phyloP scores from a whole-genome alignment of 1,140 invertebrate species.

The Achroia grisella region DNA sequence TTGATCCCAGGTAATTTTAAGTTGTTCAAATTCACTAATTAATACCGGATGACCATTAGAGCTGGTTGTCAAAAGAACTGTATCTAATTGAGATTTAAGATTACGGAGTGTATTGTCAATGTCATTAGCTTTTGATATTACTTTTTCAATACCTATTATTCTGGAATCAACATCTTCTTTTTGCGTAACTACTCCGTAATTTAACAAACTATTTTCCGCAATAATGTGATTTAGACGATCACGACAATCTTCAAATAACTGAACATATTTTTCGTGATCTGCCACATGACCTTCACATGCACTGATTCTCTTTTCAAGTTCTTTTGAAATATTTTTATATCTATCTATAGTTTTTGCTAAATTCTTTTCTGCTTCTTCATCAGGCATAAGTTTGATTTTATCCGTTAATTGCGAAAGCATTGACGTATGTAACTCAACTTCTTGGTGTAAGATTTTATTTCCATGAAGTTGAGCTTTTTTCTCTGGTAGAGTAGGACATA shows the following conservation, averaged over 20 bases:
- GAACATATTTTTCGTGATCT: slow-evolving; percentile 88
- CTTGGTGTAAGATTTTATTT: slow-evolving; percentile 84
- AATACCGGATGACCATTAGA: slow-evolving; percentile 84
- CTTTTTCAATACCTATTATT: slow-evolving; percentile 82
- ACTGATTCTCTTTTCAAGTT: slow-evolving; percentile 80
- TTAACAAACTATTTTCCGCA: slow-evolving; percentile 78
- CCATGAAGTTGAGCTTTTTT: slow-evolving; percentile 89
- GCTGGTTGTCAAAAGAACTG: slow-evolving; percentile 86
- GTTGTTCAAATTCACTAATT: slow-evolving; percentile 83
- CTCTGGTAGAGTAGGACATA: slow-evolving; percentile 85
- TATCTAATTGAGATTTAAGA: slow-evolving; percentile 81
- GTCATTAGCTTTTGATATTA: slow-evolving; percentile 82
- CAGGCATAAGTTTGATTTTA: slow-evolving; percentile 81
- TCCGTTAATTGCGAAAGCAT: slow-evolving; percentile 86
- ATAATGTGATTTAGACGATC: slow-evolving; percentile 83
- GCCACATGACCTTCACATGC: slow-evolving; percentile 81
- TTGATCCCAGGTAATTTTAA: slow-evolving; percentile 83
- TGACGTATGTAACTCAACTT: slow-evolving; percentile 85
- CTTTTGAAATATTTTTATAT: slow-evolving; percentile 79
- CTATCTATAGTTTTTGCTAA: slow-evolving; percentile 80
- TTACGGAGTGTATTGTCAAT: slow-evolving; percentile 82
- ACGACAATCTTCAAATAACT: slow-evolving; percentile 83
- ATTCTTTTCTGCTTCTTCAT: slow-evolving; percentile 83
- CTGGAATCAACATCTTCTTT: slow-evolving; percentile 84
- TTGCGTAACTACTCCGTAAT: slow-evolving; percentile 82